Evolutionary conservation across 2,888 invertebrate genomes (phyloP).

Genomic region (Crocallis elinguaria): DNA sequence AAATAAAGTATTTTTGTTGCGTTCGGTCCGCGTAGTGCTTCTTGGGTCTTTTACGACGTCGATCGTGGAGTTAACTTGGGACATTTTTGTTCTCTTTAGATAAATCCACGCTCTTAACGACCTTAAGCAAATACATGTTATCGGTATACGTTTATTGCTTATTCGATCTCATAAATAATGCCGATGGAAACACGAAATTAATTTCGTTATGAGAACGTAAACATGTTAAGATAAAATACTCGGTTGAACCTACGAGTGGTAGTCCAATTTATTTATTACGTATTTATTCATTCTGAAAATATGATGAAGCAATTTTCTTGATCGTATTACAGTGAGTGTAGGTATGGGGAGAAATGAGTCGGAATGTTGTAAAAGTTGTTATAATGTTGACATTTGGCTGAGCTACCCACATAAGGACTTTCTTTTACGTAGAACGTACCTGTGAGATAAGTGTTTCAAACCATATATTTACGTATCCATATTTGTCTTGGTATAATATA

Average conservation of each 20-base stretch:
- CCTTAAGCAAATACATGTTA: constrained; percentile 81
- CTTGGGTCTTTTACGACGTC: constrained; percentile 79
- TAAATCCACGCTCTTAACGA: constrained; percentile 82
- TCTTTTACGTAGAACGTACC: background rate
- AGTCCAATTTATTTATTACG: constrained; percentile 52
- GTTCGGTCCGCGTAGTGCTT: constrained; percentile 67
- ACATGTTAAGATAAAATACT: constrained; percentile 59
- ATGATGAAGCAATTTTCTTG: constrained; percentile 39
- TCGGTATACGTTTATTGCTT: constrained; percentile 82
- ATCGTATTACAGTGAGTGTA: constrained; percentile 36
- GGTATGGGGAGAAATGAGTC: constrained; percentile 25
- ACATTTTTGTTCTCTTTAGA: constrained; percentile 83
- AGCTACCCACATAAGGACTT: background rate
- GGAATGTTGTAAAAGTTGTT: constrained; percentile 26
- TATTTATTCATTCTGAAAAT: constrained; percentile 41
- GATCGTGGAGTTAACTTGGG: constrained; percentile 70
- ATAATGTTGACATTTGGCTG: constrained; percentile 12
- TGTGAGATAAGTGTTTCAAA: too few relatives aligned
- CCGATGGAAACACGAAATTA: constrained; percentile 79
- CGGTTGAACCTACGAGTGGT: constrained; percentile 48
- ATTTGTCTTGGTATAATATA: too few relatives aligned
- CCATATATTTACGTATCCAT: too few relatives aligned
- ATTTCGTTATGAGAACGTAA: constrained; percentile 74
- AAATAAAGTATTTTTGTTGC: constrained; percentile 85
- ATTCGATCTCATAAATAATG: constrained; percentile 81